Base-by-base conservation (phyloP, 2,888 invertebrate genomes). In the Eudasyphora cyanicolor region DNA sequence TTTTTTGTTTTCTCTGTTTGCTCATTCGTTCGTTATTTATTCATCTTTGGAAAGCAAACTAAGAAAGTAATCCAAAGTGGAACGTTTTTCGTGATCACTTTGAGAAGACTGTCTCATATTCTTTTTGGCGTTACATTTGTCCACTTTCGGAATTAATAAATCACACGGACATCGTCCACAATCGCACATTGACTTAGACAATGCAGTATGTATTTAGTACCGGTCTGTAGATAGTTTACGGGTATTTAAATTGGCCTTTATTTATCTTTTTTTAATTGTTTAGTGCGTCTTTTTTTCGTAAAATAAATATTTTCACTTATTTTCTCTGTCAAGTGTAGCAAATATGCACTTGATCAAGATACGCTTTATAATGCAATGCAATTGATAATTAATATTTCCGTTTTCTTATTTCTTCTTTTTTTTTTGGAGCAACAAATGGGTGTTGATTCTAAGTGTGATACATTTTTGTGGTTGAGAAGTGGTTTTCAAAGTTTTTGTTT, bases 301-400 rank as follows among this genome's bases (percentile, higher is more conserved):
- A 35, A 19, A 35, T n/a, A 35, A 35, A 19, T 19, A 51, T 64
- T 67, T 49, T 64, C 32, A 64, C 49, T 49, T 49, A 45, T 76
- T 75, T 77, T 80, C 77, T 67, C 29, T 78, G 71, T 71, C 84
- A 84, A 76, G 81, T 81, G 42, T 71, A 81, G 27, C 8, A 12
- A 21, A 64, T 42, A 17, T 27, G 42, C 76, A 76, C 73, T 79
- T 74, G 54, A 69, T 77, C 51, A 21, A 70, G 17, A 70, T 51
- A 74, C 21, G 45, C 45, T 78, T 64, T 17, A 54, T 21, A 69
- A 45, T 71, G 57, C 12, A 62, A 38, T 67, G 21, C 29, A 77
- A 78, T 64, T 75, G 75, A 75, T 75, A 83, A 83, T 83, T 80
- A 80, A 75, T 71, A 75, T 78, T 83, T 83, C 83, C 83, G 77